Conservation (phyloP, 1,140 invertebrate genomes). For the Magallana gigas region DNA sequence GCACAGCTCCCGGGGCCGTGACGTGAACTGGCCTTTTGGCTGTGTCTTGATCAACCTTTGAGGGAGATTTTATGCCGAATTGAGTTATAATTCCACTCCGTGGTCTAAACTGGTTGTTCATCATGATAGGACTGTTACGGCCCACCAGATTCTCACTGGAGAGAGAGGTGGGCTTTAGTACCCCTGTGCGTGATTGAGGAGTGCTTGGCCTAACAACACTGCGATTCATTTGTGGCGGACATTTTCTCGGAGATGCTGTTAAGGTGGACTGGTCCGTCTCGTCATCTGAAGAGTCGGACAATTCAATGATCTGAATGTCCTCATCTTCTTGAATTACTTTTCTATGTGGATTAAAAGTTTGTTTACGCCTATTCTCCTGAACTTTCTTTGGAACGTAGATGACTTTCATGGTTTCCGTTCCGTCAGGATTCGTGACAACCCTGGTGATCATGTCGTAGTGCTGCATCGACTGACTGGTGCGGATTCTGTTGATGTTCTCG, state of each 20-base stretch:
- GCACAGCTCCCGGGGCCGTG: background rate
- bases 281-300: slow-evolving; percentile 56
- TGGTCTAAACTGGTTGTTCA: slow-evolving; percentile 4
- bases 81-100: background rate
- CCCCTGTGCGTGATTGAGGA: background rate
- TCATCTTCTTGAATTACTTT: slow-evolving; percentile 31
- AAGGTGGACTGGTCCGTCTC: slow-evolving; percentile 10
- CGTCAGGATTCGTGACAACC: slow-evolving; percentile 51
- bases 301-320: slow-evolving; percentile 56
- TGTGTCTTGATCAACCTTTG: background rate
- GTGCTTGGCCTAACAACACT: background rate
- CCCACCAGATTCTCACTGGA: slow-evolving; percentile 22
- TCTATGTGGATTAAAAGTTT: slow-evolving; percentile 46
- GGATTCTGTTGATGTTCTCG: slow-evolving; percentile 38
- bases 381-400: slow-evolving; percentile 27
- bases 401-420: slow-evolving; percentile 56
- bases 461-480: slow-evolving; percentile 21
- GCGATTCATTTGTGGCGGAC: slow-evolving; percentile 30
- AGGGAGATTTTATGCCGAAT: background rate
- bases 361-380: slow-evolving; percentile 46
- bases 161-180: background rate
- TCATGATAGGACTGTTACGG: slow-evolving; percentile 9
- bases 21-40: background rate
- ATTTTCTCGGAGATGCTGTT: background rate
- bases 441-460: slow-evolving; percentile 51